Conservation (phyloP, 35 echinoderm and acorn worm genomes). For the Eucidaris tribuloides region DNA sequence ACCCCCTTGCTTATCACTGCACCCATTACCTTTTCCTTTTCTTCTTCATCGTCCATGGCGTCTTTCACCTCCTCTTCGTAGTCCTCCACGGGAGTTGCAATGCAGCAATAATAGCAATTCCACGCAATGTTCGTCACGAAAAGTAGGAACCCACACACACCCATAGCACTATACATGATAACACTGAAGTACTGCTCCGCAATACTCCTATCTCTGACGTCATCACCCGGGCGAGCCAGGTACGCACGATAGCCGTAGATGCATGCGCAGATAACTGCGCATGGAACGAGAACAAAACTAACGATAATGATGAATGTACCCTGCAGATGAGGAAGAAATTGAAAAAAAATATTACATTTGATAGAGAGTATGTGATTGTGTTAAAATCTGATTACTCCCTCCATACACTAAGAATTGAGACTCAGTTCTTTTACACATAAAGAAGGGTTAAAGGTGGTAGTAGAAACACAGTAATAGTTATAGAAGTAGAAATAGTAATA, state of each 20-base stretch:
- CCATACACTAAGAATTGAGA: too few species aligned
- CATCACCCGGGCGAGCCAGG: neutral
- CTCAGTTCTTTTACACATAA: too few species aligned
- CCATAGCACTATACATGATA: neutral
- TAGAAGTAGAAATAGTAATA: too few species aligned
- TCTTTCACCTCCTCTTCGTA: constrained; percentile 9
- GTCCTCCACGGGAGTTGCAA: constrained; percentile 6
- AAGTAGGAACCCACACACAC: neutral
- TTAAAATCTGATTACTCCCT: too few species aligned
- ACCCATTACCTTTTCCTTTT: neutral
- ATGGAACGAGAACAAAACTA: neutral
- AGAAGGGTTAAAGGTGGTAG: too few species aligned
- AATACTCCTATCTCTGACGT: neutral
- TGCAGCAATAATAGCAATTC: constrained; percentile 21
- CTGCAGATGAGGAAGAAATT: too few species aligned
- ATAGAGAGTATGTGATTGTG: too few species aligned
- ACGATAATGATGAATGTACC: constrained; percentile 6
- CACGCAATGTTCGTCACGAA: neutral
- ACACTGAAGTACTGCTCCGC: constrained; percentile 10
- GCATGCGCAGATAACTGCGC: constrained; percentile 16
- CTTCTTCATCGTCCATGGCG: neutral
- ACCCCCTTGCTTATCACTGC: neutral
- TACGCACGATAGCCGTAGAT: constrained; percentile 13
- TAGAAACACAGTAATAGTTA: too few species aligned
- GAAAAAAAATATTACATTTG: too few species aligned